Evolutionary conservation across 2,113 vertebrate genomes (phyloP), one percentile per base, ranked within the genome.

Genomic region (Clupea harengus): DNA sequence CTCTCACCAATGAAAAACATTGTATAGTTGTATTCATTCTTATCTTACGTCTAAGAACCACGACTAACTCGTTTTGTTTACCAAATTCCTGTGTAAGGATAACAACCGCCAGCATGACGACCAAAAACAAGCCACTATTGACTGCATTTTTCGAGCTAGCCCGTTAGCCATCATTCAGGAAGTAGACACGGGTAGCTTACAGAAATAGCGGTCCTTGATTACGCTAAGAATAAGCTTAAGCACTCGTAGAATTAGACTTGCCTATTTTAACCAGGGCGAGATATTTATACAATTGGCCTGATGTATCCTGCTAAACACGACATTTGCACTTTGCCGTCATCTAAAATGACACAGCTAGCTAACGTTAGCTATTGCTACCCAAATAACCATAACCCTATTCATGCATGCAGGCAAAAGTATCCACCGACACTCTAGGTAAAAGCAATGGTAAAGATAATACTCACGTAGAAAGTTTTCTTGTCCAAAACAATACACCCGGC

Each of bases 401-500:
- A n/a, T 9, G 20, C 60, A 64, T 13, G 0, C 17, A 78, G 25
- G 72, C 10, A 78, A 78, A 78, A 78, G 72, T 39, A 78, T 15
- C 18, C 6, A 6, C 57, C 18, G 20, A 25, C 60, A 25, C 20
- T n/a, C 60, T 9, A 7, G 60, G 60, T 25, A 32, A 39, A 78
- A 75, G 8, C 3, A 28, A 75, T 28, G 2, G 44, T n/a, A 9
- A 67, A 78, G 28, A 32, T 32, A 20, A 52, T 84, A 97, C 98
- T 98, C 95, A 99, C 98, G 96, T 98, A 90, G 97, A 98, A 92
- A 99, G 97, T 94, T 97, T 98, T 93, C 97, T 95, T 20, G 97
- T 99, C 97, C 98, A 99, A 91, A 98, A 99, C 89, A 99, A 94
- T 67, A 97, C 96, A 13, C 97, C 98, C 54, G 98, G 98, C 98